These are phyloP conservation scores for Phallusia fumigata DNA, from an alignment of 23 tunicate genomes.

Conservation along the genomic window DNA sequence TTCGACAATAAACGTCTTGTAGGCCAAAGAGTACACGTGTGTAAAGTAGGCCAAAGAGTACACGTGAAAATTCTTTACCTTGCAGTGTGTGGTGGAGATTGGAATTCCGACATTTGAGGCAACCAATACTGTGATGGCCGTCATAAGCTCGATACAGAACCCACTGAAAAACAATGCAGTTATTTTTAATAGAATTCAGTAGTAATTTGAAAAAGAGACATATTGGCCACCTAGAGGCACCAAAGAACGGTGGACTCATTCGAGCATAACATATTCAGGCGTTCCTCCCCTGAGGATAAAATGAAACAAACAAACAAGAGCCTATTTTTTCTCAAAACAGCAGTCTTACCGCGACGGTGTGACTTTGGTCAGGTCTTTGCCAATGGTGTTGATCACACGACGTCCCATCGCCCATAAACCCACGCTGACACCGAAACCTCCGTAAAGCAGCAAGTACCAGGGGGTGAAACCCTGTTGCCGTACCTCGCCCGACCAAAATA, in stretches of 20 bases:
- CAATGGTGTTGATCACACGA: slow-evolving; percentile 95
- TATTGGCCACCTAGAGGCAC: too few species aligned
- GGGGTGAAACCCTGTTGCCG: slow-evolving; percentile 78
- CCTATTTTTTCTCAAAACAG: neutral
- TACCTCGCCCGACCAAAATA: slow-evolving; percentile 80
- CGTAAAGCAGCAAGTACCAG: slow-evolving; percentile 88
- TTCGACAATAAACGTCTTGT: too few species aligned
- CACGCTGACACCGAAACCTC: slow-evolving; percentile 76
- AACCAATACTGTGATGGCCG: slow-evolving; percentile 63
- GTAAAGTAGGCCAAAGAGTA: neutral
- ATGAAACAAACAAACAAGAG: too few species aligned
- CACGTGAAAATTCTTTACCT: slow-evolving; percentile 52
- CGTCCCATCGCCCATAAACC: slow-evolving; percentile 95
- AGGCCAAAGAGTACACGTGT: too few species aligned
- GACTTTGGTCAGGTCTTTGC: slow-evolving; percentile 87
- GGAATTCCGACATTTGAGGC: slow-evolving; percentile 85
- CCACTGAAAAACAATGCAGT: slow-evolving; percentile 80
- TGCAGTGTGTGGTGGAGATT: slow-evolving; percentile 85
- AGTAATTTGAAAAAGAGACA: too few species aligned
- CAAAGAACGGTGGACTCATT: too few species aligned
- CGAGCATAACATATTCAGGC: too few species aligned
- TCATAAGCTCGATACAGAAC: slow-evolving; percentile 83
- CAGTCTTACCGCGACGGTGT: slow-evolving; percentile 88
- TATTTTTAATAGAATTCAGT: too few species aligned
- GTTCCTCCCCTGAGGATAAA: too few species aligned